Evolutionary conservation across 1,140 invertebrate genomes (phyloP).

Genomic region (Drosophila insularis): DNA sequence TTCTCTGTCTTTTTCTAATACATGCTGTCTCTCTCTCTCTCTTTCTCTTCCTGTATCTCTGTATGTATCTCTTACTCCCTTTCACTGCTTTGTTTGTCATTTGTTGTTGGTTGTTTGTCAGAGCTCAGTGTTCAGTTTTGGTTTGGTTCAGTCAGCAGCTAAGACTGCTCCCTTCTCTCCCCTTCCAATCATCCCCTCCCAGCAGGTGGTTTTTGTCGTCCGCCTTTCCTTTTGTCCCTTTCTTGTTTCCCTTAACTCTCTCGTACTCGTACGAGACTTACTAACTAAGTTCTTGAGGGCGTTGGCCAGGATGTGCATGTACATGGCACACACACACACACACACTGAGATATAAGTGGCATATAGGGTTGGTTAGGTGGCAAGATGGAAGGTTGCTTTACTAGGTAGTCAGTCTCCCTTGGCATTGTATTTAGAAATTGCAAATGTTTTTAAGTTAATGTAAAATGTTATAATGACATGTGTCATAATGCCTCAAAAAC

Average conservation of each 20-base stretch:
- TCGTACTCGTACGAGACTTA: not conserved
- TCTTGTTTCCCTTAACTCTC: not conserved
- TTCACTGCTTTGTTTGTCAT: constrained; percentile 27
- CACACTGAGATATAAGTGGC: constrained; percentile 54
- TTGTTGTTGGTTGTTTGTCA: constrained; percentile 57
- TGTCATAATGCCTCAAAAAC: constrained; percentile 54
- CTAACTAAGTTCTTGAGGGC: constrained; percentile 43
- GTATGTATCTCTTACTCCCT: constrained; percentile 17
- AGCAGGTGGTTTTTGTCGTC: constrained; percentile 67
- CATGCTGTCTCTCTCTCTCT: not conserved
- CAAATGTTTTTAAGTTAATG: constrained; percentile 80
- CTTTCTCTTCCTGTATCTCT: constrained; percentile 4
- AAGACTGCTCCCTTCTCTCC: not conserved
- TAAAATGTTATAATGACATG: constrained; percentile 76
- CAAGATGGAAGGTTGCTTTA: constrained; percentile 9
- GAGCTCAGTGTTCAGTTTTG: constrained; percentile 29
- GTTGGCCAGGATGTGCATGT: constrained; percentile 50
- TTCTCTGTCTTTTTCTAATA: constrained; percentile 35
- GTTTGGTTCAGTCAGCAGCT: constrained; percentile 25
- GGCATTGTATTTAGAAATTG: constrained; percentile 63
- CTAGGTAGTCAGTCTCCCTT: constrained; percentile 17
- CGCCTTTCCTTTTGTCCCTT: constrained; percentile 32
- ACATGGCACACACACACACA: constrained; percentile 39
- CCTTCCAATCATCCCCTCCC: constrained; percentile 20
- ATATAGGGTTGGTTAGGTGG: constrained; percentile 54